A percentile compares a stretch with the other conserved stretches of the same genome.
Conservation (phyloP, 2,888 invertebrate species). For the Nezara viridula region DNA sequence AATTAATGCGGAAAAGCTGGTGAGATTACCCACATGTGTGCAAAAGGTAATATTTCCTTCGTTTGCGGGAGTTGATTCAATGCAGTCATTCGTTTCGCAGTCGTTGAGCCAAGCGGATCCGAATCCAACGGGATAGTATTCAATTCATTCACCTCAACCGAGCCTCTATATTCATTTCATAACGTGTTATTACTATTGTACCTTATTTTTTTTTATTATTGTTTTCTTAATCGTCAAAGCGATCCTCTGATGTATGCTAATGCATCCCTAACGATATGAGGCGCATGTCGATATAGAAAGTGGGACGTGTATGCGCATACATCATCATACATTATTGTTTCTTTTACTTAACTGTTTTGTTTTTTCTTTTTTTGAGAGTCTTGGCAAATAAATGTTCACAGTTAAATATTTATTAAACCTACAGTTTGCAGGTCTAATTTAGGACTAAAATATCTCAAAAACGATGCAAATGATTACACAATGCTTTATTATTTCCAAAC, state of each 20-base stretch:
- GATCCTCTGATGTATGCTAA: neutral
- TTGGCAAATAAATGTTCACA: too few relatives aligned
- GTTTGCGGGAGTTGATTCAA: neutral
- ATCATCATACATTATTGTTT: neutral
- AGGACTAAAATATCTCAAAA: too few relatives aligned
- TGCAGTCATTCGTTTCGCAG: neutral
- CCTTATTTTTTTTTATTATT: neutral
- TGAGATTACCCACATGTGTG: neutral
- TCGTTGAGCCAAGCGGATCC: neutral
- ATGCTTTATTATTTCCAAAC: too few relatives aligned
- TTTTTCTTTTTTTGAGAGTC: too few relatives aligned
- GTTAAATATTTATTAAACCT: too few relatives aligned
- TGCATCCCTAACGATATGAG: neutral
- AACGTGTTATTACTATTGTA: neutral
- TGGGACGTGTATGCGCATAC: neutral
- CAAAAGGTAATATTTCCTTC: neutral
- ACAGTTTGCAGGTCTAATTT: too few relatives aligned
- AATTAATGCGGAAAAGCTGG: neutral
- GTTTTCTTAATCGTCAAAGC: neutral
- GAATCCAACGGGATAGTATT: neutral
- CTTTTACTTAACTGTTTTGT: neutral
- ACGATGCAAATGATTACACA: too few relatives aligned
- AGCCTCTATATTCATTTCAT: neutral
- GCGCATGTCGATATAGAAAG: conserved; percentile 3
- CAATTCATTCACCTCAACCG: neutral